A percentile compares a stretch with the other conserved stretches of the same genome.
phyloP scores from a whole-genome alignment of 1,140 invertebrate genomes.

The Pseudomyrmex cubaensis region DNA sequence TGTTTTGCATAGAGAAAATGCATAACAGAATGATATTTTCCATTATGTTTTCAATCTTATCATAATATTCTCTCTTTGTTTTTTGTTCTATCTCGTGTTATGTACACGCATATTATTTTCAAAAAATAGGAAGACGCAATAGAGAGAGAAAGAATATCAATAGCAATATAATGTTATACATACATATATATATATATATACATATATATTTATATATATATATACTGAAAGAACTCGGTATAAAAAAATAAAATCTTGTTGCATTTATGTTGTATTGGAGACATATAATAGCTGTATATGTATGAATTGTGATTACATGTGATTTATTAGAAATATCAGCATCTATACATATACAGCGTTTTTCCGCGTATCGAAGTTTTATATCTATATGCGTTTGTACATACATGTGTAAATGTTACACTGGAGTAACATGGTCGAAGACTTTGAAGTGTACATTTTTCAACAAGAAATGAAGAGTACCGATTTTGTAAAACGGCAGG shows the following conservation, averaged over 20 bases:
- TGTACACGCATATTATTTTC: neutral
- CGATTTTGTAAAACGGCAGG: neutral
- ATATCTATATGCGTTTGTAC: neutral
- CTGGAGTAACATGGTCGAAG: neutral
- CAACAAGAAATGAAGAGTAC: too few species aligned
- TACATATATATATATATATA: neutral
- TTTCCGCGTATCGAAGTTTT: too few species aligned
- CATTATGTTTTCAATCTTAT: neutral
- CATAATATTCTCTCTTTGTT: constrained; percentile 7
- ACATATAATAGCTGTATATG: constrained; percentile 27
- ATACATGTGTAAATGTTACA: constrained; percentile 32
- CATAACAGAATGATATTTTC: neutral
- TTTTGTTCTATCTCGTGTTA: neutral
- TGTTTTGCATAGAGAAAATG: constrained; percentile 6
- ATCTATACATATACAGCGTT: constrained; percentile 37
- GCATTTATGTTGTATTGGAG: constrained; percentile 32
- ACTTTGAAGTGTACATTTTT: too few species aligned
- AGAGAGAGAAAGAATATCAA: constrained; percentile 24
- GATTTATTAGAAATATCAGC: neutral
- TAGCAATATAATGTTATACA: constrained; percentile 27
- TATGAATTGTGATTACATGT: neutral
- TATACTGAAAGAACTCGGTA: neutral
- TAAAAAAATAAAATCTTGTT: neutral
- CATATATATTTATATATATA: neutral
- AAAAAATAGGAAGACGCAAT: neutral